Base-by-base conservation (phyloP, 2,113 vertebrate species). In the Takifugu bimaculatus region DNA sequence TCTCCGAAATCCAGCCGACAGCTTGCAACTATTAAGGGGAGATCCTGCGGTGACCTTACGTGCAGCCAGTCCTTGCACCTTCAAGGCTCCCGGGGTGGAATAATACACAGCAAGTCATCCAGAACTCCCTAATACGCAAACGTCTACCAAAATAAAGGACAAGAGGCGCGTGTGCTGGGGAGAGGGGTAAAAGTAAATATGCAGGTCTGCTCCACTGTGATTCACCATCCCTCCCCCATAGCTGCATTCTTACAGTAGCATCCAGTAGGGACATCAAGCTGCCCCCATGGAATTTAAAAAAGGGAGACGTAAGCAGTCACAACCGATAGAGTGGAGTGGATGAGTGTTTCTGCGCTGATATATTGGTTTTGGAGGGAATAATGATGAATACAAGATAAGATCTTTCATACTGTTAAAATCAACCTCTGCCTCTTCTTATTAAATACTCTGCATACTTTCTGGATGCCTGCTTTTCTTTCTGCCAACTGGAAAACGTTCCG, bases 1-100 rank as follows among this genome's bases (percentile, higher is more conserved):
- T 82, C 69, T 82, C 65, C 45, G 66, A 82, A 81, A 84, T 78
- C 82, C 65, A 69, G 83, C 87, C 83, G 87, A 86, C 90, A 91
- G 88, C 89, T 91, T 91, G 88, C 72, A 89, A 83, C 86, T 80
- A 91, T 91, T 91, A 91, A 85, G 75, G 78, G 83, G 86, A 82
- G 84, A 87, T 90, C 85, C 87, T 83, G 87, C 74, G 65, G 82
- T 87, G 88, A 86, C 86, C 88, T 88, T 88, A 90, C 81, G 80
- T 85, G 83, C 84, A 84, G 84, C 72, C 79, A 87, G 78, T 86
- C 80, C 81, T 89, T 82, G 78, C 87, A 88, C 88, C 85, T 89
- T 91, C 85, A 89, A 88, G 89, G 82, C 81, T 86, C 76, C 75
- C 68, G 65, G 81, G 80, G 77, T 85, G 82, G 77, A 91, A 89